Evolutionary conservation across 2,113 vertebrate species (phyloP).

Genomic region (Eptesicus fuscus): DNA sequence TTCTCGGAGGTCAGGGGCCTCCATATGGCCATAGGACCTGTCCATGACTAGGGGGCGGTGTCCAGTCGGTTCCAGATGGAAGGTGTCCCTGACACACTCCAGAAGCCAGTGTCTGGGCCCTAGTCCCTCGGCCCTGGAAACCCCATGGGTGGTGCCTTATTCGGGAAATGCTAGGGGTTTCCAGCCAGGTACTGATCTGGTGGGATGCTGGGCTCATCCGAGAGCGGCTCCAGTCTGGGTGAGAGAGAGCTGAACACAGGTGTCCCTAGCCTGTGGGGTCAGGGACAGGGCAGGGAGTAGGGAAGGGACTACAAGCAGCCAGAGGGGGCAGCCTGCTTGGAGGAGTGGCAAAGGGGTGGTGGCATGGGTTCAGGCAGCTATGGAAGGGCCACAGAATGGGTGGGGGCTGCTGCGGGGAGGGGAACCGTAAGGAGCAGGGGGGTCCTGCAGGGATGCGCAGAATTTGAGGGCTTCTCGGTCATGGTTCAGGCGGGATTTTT

Average conservation of each 20-base stretch:
- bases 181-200: not conserved
- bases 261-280: accelerated
- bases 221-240: not conserved
- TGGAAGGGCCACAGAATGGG: not conserved
- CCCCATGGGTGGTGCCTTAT: not conserved
- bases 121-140: not conserved
- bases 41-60: not conserved
- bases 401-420: not conserved
- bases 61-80: not conserved
- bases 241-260: not conserved
- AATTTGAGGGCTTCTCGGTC: not conserved
- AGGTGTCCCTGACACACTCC: not conserved
- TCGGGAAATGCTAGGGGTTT: not conserved
- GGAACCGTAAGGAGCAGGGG: not conserved
- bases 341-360: not conserved
- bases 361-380: not conserved
- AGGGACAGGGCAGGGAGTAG: not conserved
- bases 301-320: too few species aligned
- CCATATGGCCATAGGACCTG: accelerated
- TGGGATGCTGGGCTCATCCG: too few species aligned
- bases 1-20: not conserved
- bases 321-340: not conserved
- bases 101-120: not conserved
- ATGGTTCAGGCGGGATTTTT: not conserved
- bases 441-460: not conserved